Conservation (phyloP, 2,888 invertebrate genomes). For the Luffia ferchaultella region DNA sequence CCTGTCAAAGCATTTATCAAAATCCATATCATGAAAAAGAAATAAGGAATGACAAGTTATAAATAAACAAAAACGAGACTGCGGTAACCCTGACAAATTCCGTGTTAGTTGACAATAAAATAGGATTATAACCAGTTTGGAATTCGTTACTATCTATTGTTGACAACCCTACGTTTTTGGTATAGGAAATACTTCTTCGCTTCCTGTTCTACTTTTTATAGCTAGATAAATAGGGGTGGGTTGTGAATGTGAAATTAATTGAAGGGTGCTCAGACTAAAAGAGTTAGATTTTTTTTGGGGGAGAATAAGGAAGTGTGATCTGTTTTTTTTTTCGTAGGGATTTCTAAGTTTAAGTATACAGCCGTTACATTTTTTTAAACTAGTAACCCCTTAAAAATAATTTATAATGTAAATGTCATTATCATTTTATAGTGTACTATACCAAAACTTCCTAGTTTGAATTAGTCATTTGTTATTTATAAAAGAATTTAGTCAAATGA, state of each 20-base stretch:
- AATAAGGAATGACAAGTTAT: background rate
- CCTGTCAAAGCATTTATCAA: background rate
- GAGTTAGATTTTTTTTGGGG: background rate
- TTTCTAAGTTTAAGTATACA: too few relatives aligned
- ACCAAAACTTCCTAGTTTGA: too few relatives aligned
- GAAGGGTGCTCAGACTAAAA: conserved; percentile 30
- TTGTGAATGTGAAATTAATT: conserved; percentile 57
- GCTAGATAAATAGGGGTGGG: conserved; percentile 20
- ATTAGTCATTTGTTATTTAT: too few relatives aligned
- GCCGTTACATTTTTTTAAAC: too few relatives aligned
- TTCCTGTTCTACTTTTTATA: background rate
- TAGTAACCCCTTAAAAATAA: too few relatives aligned
- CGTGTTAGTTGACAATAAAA: background rate
- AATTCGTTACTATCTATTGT: background rate
- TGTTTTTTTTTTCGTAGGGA: too few relatives aligned
- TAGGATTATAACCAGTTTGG: background rate
- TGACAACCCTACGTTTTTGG: background rate
- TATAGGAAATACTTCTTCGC: too few relatives aligned
- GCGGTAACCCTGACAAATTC: background rate
- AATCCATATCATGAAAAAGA: background rate
- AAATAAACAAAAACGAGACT: background rate
- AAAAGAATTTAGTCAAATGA: too few relatives aligned
- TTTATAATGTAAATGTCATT: too few relatives aligned
- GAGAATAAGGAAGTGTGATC: too few relatives aligned
- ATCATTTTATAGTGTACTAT: too few relatives aligned